Conservation (phyloP, 2,113 vertebrate genomes). For the Salvelinus fontinalis region DNA sequence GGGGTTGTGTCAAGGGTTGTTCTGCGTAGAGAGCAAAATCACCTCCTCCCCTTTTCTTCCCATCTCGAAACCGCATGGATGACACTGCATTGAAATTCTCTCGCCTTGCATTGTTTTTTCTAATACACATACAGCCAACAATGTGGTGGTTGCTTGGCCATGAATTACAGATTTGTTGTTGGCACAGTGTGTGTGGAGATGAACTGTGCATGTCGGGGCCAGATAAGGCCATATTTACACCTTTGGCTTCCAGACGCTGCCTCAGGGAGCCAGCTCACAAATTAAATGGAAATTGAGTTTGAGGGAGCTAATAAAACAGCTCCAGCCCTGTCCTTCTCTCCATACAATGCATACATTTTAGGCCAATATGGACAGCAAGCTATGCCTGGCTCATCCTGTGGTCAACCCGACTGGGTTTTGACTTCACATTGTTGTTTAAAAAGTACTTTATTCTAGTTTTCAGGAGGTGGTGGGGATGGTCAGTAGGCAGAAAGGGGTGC, state of each 20-base stretch:
- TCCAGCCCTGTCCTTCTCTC: conserved; percentile 54
- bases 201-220: conserved; percentile 77
- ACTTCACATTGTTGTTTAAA: conserved; percentile 10
- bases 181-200: conserved; percentile 72
- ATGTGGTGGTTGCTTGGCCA: conserved; percentile 70
- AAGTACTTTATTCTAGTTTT: conserved; percentile 6
- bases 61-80: conserved; percentile 57
- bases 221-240: conserved; percentile 83
- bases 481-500: conserved; percentile 9
- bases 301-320: conserved; percentile 75
- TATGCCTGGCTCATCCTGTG: conserved; percentile 5
- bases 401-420: conserved; percentile 30
- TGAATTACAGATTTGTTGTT: conserved; percentile 83
- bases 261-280: conserved; percentile 70
- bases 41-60: neutral
- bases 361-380: conserved; percentile 36
- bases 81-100: conserved; percentile 65
- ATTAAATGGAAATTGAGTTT: conserved; percentile 81
- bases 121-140: conserved; percentile 71
- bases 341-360: conserved; percentile 53
- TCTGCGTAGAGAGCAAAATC: conserved; percentile 36
- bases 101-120: conserved; percentile 67
- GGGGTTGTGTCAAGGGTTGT: conserved; percentile 52
- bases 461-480: conserved; percentile 10
- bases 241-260: conserved; percentile 72